Base-by-base conservation (phyloP, 2,113 vertebrate genomes). In the Gymnocephalus cernua region DNA sequence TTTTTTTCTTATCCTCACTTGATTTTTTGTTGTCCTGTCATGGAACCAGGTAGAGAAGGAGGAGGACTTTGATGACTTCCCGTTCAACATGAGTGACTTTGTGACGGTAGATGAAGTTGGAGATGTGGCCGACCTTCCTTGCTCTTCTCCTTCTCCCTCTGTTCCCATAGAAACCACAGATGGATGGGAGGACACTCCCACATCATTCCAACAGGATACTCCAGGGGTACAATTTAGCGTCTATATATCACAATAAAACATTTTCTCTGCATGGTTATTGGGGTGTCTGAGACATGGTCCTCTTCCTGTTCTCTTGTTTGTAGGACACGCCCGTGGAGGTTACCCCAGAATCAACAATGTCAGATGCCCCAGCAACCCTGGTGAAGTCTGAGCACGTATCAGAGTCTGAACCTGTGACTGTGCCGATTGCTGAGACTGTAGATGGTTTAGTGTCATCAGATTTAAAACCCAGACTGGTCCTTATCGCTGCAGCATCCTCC, bases 71-170 rank as follows among this genome's bases (percentile, higher is more conserved):
- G 89, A 87, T 0, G 80, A 88, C 1, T 92, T 93, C 74, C 90
- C 89, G 0, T 94, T 93, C 50, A 88, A 91, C 89, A 11, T 94
- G 85, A 90, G 84, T 0, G 92, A 94, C 79, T 93, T 94, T 86
- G 94, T 94, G 51, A 94, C 94, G 0, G 83, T 94, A 1, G 94
- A 94, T 38, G 94, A 94, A 86, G 91, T 94, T 0, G 94, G 93
- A 53, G 93, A 94, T 1, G 93, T 92, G 18, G 14, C 71, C 0
- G 88, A 90, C 71, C 85, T 93, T n/a, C 86, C 84, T 13, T 11
- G 38, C 38, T 0, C 1, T 6, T 21, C 87, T 44, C 66, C 72
- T n/a, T 5, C 77, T 45, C 32, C 70, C 4, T 19, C 41, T 21
- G 63, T 35, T 61, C 14, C 68, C 47, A 77, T 71, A 64, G 71